Evolutionary conservation across 2,797 vertebrate genomes (phyloP), one percentile per base, ranked within the genome.

Genomic region (Chaenodraco wilsoni): DNA sequence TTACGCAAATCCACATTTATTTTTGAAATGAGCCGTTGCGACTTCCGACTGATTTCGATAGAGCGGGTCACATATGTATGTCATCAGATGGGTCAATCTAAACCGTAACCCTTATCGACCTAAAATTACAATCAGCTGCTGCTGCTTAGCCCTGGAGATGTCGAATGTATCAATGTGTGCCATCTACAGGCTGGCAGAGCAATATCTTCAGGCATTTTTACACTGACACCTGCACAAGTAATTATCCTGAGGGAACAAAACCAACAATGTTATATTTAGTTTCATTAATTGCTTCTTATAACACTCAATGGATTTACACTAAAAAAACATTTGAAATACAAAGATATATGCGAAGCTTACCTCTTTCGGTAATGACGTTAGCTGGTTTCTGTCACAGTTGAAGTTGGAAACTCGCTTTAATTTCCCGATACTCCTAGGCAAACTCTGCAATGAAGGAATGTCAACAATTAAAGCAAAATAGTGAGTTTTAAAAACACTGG

Each of bases 321-420:
- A 21, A 54, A 66, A 19, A 19, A 19, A 14, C 33, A 8, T 56
- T 21, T 37, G 8, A 19, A 66, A 56, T 67, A 19, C 19, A 66
- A 45, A 37, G 5, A 49, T 5, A 41, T 49, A 33, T 9, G 23
- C 69, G 54, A 71, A 31, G 3, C 95, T 72, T 93, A 99, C 98
- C 97, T 99, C 98, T 93, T 98, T 99, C 27, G 98, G 98, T 92
- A 99, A 95, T 72, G 94, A 95, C 19, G 91, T 85, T 88, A 99
- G 92, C 87, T 96, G 96, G 91, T 99, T 99, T 94, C 96, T 95
- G 90, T 99, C 98, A 80, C 96, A 96, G 92, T 99, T 99, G 87
- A 99, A 96, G 93, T 99, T 98, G 86, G 94, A 98, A 80, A 99
- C 91, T 87, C 95, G 96, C 94, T 97, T 98, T 72, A 99, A 93